These are phyloP conservation scores for Chironex yamaguchii DNA, from an alignment of 30 jellyfish, hydroid and myxozoan genomes.

Conservation along the genomic window DNA sequence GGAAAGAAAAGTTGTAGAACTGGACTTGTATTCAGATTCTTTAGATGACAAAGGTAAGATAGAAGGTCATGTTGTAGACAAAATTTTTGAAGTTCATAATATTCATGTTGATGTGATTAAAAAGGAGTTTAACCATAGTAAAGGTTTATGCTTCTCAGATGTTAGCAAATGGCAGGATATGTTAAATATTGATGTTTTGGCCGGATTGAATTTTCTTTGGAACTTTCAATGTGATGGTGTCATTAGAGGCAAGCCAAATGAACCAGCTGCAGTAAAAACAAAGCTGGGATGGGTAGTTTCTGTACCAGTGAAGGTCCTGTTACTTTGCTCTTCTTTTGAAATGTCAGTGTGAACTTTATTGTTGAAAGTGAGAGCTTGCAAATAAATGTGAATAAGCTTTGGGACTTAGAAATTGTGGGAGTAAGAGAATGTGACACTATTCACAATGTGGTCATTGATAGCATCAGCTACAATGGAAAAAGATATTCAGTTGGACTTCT, in stretches of 20 bases:
- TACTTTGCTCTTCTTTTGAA: neutral
- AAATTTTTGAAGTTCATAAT: neutral
- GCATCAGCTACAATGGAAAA: too few relatives aligned
- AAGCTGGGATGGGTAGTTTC: too few relatives aligned
- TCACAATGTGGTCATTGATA: too few relatives aligned
- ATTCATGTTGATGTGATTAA: neutral
- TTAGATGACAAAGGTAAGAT: neutral
- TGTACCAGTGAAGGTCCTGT: neutral
- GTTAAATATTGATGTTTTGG: neutral
- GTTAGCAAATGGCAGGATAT: neutral
- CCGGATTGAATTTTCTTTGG: neutral
- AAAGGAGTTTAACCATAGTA: neutral
- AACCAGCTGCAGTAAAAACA: neutral
- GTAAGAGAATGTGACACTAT: too few relatives aligned
- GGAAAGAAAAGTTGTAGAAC: neutral
- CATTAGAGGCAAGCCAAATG: neutral
- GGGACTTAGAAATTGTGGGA: too few relatives aligned
- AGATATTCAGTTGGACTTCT: too few relatives aligned
- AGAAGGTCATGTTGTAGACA: neutral
- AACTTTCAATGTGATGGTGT: neutral
- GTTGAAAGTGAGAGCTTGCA: neutral
- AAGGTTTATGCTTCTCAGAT: constrained; percentile 1
- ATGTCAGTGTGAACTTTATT: neutral
- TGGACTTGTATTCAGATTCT: neutral
- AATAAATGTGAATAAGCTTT: too few relatives aligned